Percentiles rank a stretch among this genome's conserved stretches.
These are phyloP conservation scores for Aphelinus atriplicis DNA, from an alignment of 1,140 invertebrate species.

Conservation along the genomic window DNA sequence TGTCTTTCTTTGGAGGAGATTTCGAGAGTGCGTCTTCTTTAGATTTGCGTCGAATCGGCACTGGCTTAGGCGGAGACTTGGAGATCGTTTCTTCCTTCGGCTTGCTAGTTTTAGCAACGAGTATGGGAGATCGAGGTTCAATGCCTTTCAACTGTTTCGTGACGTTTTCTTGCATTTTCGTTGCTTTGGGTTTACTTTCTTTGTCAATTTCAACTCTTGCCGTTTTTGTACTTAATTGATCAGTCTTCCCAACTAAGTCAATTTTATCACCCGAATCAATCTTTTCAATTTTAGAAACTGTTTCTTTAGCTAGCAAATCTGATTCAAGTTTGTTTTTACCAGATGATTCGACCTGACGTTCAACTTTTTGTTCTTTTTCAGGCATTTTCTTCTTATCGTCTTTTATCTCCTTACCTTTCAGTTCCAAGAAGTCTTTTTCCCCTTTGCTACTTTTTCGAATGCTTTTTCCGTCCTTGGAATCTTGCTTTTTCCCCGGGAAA, in stretches of 20 bases:
- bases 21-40: conserved; percentile 32
- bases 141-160: conserved; percentile 18
- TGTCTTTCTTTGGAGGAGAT: conserved; percentile 28
- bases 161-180: conserved; percentile 36
- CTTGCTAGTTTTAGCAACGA: background rate
- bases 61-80: conserved; percentile 1
- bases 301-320: conserved; percentile 8
- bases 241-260: conserved; percentile 3
- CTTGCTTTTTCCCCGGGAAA: conserved; percentile 16
- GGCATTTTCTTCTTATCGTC: conserved; percentile 16
- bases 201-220: conserved; percentile 28
- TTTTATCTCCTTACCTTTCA: background rate
- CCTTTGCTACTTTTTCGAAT: conserved; percentile 33
- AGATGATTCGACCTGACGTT: background rate
- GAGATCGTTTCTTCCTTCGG: conserved; percentile 16
- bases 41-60: conserved; percentile 10
- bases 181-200: conserved; percentile 38
- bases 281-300: background rate
- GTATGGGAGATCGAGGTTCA: conserved; percentile 2
- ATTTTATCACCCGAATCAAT: background rate
- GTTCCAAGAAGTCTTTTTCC: conserved; percentile 9
- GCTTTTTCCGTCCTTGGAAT: conserved; percentile 18
- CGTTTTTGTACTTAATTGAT: conserved; percentile 19
- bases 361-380: conserved; percentile 14
- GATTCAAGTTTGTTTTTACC: conserved; percentile 14